Conservation (phyloP, 2,113 vertebrate species). For the Rallus limicola region DNA sequence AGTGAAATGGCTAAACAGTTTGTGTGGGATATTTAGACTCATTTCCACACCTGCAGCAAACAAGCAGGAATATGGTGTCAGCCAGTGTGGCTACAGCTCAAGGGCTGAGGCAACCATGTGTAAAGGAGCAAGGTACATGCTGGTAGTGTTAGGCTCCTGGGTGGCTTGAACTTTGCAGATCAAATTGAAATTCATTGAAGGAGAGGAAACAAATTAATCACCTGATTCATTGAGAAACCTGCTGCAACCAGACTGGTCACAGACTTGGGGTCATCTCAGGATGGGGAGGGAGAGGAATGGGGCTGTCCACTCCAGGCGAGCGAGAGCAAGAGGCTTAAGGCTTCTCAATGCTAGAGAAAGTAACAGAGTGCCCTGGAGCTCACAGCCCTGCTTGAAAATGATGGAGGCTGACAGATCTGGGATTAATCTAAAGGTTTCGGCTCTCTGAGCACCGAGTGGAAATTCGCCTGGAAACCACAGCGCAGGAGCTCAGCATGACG, state of each 20-base stretch:
- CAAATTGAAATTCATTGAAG: not conserved
- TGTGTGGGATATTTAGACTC: not conserved
- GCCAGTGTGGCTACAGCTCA: not conserved
- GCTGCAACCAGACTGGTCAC: not conserved
- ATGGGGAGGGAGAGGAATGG: not conserved
- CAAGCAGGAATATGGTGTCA: not conserved
- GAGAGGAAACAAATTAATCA: not conserved
- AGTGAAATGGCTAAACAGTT: not conserved
- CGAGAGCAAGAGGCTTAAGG: conserved; percentile 27
- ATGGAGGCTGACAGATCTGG: conserved; percentile 71
- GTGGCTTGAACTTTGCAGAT: not conserved
- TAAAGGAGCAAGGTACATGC: not conserved
- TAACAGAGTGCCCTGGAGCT: conserved; percentile 21
- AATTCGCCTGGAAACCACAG: conserved; percentile 69
- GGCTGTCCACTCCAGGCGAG: conserved; percentile 20
- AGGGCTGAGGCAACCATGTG: not conserved
- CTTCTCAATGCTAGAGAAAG: conserved; percentile 12
- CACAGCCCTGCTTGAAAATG: conserved; percentile 40
- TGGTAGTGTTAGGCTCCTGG: not conserved
- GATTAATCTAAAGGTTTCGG: conserved; percentile 72
- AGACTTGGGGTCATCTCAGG: conserved; percentile 44
- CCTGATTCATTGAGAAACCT: not conserved
- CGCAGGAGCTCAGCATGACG: not conserved
- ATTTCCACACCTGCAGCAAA: not conserved
- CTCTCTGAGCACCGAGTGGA: conserved; percentile 64